Evolutionary conservation across 2,888 invertebrate genomes (phyloP).

Genomic region (Macroteleia sp.): DNA sequence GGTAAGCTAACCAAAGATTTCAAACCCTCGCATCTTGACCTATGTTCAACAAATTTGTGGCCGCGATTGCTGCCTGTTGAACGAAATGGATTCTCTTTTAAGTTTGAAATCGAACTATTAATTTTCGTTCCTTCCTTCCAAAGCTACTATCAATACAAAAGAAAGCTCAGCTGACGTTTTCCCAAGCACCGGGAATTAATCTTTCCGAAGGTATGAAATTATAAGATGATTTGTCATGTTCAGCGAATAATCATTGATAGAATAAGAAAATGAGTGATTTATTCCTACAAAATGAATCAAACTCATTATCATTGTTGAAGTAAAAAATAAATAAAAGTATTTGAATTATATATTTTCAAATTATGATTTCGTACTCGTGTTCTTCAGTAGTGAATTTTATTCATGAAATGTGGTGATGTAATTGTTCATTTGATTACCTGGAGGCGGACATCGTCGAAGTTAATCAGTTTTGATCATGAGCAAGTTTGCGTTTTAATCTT

Average conservation of each 20-base stretch:
- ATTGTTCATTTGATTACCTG: slow-evolving; percentile 32
- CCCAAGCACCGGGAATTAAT: slow-evolving; percentile 34
- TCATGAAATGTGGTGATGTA: slow-evolving; percentile 21
- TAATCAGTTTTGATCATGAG: slow-evolving; percentile 44
- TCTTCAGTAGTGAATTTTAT: slow-evolving; percentile 1
- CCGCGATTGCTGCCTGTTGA: slow-evolving; percentile 45
- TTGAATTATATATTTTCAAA: slow-evolving; percentile 6
- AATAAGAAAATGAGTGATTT: neutral
- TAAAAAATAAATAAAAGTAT: slow-evolving; percentile 1
- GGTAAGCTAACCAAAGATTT: slow-evolving; percentile 43
- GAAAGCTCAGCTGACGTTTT: slow-evolving; percentile 42
- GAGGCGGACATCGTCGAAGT: slow-evolving; percentile 23
- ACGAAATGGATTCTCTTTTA: slow-evolving; percentile 47
- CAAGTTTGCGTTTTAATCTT: slow-evolving; percentile 38
- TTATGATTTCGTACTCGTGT: slow-evolving; percentile 2
- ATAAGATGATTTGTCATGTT: slow-evolving; percentile 17
- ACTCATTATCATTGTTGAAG: neutral
- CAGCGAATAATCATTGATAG: neutral
- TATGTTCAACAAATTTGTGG: slow-evolving; percentile 48
- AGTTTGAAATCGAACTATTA: slow-evolving; percentile 48
- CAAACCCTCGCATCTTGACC: slow-evolving; percentile 46
- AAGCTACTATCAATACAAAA: slow-evolving; percentile 45
- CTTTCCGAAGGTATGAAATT: slow-evolving; percentile 11
- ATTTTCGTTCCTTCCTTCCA: slow-evolving; percentile 28
- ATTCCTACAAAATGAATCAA: neutral